These are phyloP conservation scores for Oryctolagus cuniculus DNA, from an alignment of 2,113 vertebrate genomes.

Conservation along the genomic window DNA sequence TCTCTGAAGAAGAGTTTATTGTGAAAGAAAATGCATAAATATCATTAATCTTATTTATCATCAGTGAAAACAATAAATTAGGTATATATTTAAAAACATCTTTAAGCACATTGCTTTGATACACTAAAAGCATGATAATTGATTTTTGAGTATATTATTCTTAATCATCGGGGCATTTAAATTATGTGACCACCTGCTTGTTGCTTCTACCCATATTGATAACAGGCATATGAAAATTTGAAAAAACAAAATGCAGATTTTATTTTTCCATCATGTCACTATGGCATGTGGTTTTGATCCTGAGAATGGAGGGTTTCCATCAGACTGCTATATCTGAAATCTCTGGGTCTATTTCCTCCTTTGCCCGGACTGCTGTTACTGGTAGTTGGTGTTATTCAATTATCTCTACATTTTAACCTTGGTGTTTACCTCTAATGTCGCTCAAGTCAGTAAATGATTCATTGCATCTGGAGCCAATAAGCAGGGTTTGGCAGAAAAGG, in stretches of 20 bases:
- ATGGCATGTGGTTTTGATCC: constrained; percentile 83
- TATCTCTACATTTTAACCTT: constrained; percentile 90
- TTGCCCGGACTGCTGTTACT: constrained; percentile 86
- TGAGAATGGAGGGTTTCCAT: constrained; percentile 81
- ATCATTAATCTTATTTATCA: constrained; percentile 56
- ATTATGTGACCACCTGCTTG: constrained; percentile 19
- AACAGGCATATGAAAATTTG: constrained; percentile 54
- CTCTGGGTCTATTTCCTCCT: constrained; percentile 87
- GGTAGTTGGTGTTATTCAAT: constrained; percentile 88
- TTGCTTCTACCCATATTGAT: constrained; percentile 11
- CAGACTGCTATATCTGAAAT: constrained; percentile 89
- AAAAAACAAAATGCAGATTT: constrained; percentile 63
- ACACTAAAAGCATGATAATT: constrained; percentile 10
- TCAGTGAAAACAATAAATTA: constrained; percentile 44
- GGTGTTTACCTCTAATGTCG: constrained; percentile 89
- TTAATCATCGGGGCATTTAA: constrained; percentile 44
- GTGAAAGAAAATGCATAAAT: constrained; percentile 25
- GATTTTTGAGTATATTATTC: constrained; percentile 56
- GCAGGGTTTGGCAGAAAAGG: constrained; percentile 86
- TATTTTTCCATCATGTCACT: constrained; percentile 68
- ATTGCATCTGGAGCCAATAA: constrained; percentile 88
- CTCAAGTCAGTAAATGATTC: constrained; percentile 86
- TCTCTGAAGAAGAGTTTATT: constrained; percentile 65
- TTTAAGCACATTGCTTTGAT: constrained; percentile 38
- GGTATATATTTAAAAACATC: not conserved